A percentile compares a stretch with the other conserved stretches of the same genome.
These are phyloP conservation scores for Tursiops truncatus DNA, from an alignment of 2,113 vertebrate genomes.

Conservation along the genomic window DNA sequence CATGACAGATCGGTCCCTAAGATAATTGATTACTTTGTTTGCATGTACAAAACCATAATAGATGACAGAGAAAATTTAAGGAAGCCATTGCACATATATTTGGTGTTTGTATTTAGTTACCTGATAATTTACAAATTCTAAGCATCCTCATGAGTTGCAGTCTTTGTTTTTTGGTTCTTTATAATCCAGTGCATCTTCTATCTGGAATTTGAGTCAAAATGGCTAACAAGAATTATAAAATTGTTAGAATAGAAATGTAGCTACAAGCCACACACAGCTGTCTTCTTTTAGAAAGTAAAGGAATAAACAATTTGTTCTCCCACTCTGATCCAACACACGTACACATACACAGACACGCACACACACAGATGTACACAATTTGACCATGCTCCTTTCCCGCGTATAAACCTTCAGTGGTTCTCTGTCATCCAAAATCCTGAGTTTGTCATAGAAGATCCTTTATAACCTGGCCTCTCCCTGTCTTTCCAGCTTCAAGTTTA, in stretches of 20 bases:
- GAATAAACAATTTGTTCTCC: background rate
- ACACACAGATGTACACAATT: background rate
- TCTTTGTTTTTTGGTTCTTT: background rate
- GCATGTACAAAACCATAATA: background rate
- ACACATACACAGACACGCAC: background rate
- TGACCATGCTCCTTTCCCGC: background rate
- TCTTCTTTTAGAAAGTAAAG: background rate
- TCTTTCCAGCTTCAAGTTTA: background rate
- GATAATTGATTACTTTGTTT: conserved; percentile 14
- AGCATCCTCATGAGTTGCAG: background rate
- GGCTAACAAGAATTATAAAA: background rate
- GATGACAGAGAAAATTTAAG: background rate
- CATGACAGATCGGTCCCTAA: background rate
- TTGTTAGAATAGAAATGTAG: background rate
- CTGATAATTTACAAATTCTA: background rate
- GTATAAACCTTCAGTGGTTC: background rate
- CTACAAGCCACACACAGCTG: background rate
- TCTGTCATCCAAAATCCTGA: background rate
- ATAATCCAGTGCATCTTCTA: background rate
- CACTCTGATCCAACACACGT: background rate
- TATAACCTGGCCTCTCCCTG: background rate
- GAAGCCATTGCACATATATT: background rate
- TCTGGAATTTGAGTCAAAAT: background rate
- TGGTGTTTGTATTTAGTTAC: background rate
- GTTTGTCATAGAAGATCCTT: background rate